Base-by-base conservation (phyloP, 35 echinoderm and acorn worm species). In the Apostichopus parvimensis region DNA sequence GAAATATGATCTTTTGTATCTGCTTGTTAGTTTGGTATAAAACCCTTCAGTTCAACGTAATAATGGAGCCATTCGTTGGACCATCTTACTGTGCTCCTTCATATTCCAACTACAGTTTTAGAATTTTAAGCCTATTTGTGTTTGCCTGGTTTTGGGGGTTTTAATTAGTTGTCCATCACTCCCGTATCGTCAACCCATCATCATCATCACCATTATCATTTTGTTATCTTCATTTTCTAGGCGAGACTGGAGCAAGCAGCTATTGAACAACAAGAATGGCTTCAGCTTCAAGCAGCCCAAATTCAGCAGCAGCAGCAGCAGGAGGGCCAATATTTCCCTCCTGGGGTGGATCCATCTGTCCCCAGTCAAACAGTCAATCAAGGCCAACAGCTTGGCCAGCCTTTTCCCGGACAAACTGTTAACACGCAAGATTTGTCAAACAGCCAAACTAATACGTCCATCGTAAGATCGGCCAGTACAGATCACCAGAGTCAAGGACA, bases 211-310 rank as follows among this genome's bases (percentile, higher is more conserved):
- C 68, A 57, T 26, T 75, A 7, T 4, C 17, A 75, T 75, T 75
- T 8, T 28, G 10, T 71, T 8, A 9, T 68, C 21, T 86, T 45
- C 34, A 54, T 84, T 20, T 92, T 88, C 8, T 78, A 99, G 97
- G 97, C 97, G 2, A 90, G 97, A 53, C 73, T 94, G 77, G 95
- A 99, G 73, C 97, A 99, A 56, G 97, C 97, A 56, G 93, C 92
- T 15, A 96, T 96, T 53, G 94, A 95, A 82, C 97, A 99, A 56
- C 93, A 99, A 55, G 97, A 99, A 88, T 99, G 97, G 97, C 82
- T 96, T 9, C 95, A 99, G 56, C 88, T 99, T 9, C 95, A 96
- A 55, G 97, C 97, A 77, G 97, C 97, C 11, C 83, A 87, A 53
- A 54, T 78, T 9, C 92, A 88, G 9, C 92, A 93, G 73, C 92